Percentiles rank a stretch among this genome's conserved stretches.
phyloP scores from a whole-genome alignment of 2,888 invertebrate species.

The Drosophila longiperda region DNA sequence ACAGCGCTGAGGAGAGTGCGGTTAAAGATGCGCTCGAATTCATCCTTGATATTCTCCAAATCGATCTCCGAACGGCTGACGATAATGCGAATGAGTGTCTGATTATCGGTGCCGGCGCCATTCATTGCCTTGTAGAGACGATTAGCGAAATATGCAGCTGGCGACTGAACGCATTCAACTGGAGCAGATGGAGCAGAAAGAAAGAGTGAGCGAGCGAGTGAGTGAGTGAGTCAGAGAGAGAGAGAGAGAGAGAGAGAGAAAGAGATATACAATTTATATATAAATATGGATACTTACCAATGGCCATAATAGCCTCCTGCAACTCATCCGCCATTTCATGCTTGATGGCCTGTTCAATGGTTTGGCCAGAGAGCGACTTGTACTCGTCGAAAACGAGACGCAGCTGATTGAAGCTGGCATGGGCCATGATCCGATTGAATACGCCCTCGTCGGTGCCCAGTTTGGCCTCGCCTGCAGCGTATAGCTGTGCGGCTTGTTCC shows the following conservation, averaged over 20 bases:
- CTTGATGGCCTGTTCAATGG: slow-evolving; percentile 90
- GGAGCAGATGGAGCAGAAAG: slow-evolving; percentile 35
- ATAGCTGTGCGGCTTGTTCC: slow-evolving; percentile 89
- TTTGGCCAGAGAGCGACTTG: slow-evolving; percentile 89
- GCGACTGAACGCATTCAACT: slow-evolving; percentile 90
- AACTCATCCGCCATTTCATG: slow-evolving; percentile 89
- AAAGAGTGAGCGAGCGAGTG: neutral
- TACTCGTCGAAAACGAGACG: slow-evolving; percentile 90
- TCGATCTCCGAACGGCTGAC: slow-evolving; percentile 90
- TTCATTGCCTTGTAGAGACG: slow-evolving; percentile 88
- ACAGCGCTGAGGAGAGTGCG: slow-evolving; percentile 89
- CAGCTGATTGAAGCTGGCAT: slow-evolving; percentile 91
- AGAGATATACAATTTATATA: neutral
- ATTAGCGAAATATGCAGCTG: slow-evolving; percentile 89
- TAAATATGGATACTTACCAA: slow-evolving; percentile 85
- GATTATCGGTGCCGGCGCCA: slow-evolving; percentile 90
- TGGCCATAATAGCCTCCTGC: slow-evolving; percentile 89
- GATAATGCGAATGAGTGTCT: slow-evolving; percentile 89
- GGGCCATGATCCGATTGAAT: slow-evolving; percentile 90
- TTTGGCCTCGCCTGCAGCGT: slow-evolving; percentile 90
- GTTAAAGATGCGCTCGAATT: slow-evolving; percentile 90
- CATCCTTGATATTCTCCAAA: slow-evolving; percentile 89
- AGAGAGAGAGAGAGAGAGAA: neutral
- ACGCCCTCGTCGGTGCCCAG: slow-evolving; percentile 91
- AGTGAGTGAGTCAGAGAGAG: neutral